Base-by-base conservation (phyloP, 2,113 vertebrate species). In the Columba livia region DNA sequence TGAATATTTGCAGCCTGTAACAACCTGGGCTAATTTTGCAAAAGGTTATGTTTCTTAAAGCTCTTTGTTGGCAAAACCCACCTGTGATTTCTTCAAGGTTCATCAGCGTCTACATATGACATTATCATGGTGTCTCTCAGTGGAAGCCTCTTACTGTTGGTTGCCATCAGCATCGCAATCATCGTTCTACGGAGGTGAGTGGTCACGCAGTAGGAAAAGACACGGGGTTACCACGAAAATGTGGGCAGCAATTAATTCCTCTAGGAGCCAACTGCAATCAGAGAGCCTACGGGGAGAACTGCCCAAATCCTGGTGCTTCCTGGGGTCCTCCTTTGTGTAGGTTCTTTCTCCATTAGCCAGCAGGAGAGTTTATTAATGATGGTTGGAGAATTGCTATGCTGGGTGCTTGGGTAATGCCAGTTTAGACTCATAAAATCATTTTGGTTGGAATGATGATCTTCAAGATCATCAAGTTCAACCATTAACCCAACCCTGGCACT, bases 101-200 rank as follows among this genome's bases (percentile, higher is more conserved):
- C 85, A 23, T 51, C 88, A 5, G 18, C 16, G 0, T 60, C 40
- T 47, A 89, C 70, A 38, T 98, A 98, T 0, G 89, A 97, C 16
- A 90, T 97, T 28, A 25, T 90, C 64, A 97, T 98, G 97, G 60
- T 96, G 69, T 95, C 94, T 18, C 74, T 97, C 26, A 89, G 91
- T 12, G 96, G 96, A 29, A 60, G 82, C 50, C 91, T 98, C 31
- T 80, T 98, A 7, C 71, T 97, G 72, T 21, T 97, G 53, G 96
- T 93, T 12, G 79, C 75, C 62, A 25, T 97, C 64, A 24, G 50
- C 3, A 3, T 89, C 14, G 81, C 70, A 23, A 15, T 96, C 34
- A 85, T 23, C 2, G 3, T 72, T 62, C 58, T 96, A 58, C 12
- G 51, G 56, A 97, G 95, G 96, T 97, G 85, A 95, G 96, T 79